phyloP scores from a whole-genome alignment of 1,140 invertebrate species.

The Parasteatoda tepidariorum region DNA sequence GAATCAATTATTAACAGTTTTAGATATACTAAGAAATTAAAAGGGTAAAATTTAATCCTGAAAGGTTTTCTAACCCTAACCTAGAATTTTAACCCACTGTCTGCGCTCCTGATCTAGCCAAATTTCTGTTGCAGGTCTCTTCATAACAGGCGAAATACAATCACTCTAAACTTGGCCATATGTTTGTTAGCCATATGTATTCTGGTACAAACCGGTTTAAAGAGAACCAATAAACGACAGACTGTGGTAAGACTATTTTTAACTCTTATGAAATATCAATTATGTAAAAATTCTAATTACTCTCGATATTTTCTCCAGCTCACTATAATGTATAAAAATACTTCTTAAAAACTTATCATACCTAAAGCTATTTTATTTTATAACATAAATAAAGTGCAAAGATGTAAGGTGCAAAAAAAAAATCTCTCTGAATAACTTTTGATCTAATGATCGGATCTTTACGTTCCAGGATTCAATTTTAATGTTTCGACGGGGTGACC shows the following conservation, averaged over 20 bases:
- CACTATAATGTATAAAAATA: neutral
- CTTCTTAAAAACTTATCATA: neutral
- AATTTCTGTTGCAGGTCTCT: constrained; percentile 19
- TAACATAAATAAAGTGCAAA: neutral
- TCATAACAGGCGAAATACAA: constrained; percentile 43
- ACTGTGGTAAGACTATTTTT: neutral
- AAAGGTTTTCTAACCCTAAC: neutral
- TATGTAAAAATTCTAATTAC: neutral
- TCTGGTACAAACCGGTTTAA: constrained; percentile 54
- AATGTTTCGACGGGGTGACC: too few relatives aligned
- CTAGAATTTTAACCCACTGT: neutral
- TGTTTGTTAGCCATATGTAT: constrained; percentile 50
- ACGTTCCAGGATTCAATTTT: too few relatives aligned
- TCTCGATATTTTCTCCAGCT: neutral
- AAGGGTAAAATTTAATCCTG: neutral
- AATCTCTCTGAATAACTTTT: too few relatives aligned
- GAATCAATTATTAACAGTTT: neutral
- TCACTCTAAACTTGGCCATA: constrained; percentile 54
- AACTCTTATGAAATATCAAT: neutral
- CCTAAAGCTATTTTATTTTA: neutral
- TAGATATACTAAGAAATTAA: neutral
- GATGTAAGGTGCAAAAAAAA: too few relatives aligned
- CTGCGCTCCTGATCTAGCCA: neutral
- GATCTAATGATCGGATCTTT: too few relatives aligned
- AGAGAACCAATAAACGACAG: constrained; percentile 31